phyloP scores from a whole-genome alignment of 2,113 vertebrate genomes.

The Hemicordylus capensis region DNA sequence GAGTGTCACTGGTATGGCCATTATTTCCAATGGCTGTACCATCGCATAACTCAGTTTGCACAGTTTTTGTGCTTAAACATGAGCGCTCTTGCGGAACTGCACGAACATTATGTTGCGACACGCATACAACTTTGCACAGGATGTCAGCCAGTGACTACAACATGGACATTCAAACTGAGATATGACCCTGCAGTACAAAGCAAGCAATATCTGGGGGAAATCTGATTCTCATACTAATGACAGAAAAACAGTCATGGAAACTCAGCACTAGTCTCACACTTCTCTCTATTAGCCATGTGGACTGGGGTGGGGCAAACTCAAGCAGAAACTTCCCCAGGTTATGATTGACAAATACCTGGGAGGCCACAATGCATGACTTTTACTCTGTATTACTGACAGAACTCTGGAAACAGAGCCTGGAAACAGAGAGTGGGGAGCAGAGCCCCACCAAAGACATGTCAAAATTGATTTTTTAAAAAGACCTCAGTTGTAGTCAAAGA shows the following conservation, averaged over 20 bases:
- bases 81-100: too few relatives aligned
- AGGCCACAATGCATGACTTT: background rate
- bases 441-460: too few relatives aligned
- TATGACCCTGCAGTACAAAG: background rate
- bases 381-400: background rate
- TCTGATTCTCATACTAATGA: background rate
- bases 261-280: background rate
- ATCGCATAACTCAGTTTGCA: too few relatives aligned
- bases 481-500: too few relatives aligned
- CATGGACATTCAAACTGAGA: background rate
- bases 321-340: background rate
- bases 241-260: background rate
- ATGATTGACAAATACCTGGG: background rate
- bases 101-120: too few relatives aligned
- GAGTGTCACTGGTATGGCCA: too few relatives aligned
- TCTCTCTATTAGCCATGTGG: background rate
- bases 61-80: too few relatives aligned
- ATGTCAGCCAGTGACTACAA: background rate
- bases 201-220: background rate
- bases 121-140: too few relatives aligned
- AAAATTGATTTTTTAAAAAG: too few relatives aligned
- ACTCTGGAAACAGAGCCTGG: too few relatives aligned
- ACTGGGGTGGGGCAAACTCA: background rate
- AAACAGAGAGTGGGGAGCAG: too few relatives aligned
- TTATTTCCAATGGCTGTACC: too few relatives aligned